A percentile compares a stretch with the other conserved stretches of the same genome.
Conservation (phyloP, 2,113 vertebrate genomes). For the Miniopterus natalensis region DNA sequence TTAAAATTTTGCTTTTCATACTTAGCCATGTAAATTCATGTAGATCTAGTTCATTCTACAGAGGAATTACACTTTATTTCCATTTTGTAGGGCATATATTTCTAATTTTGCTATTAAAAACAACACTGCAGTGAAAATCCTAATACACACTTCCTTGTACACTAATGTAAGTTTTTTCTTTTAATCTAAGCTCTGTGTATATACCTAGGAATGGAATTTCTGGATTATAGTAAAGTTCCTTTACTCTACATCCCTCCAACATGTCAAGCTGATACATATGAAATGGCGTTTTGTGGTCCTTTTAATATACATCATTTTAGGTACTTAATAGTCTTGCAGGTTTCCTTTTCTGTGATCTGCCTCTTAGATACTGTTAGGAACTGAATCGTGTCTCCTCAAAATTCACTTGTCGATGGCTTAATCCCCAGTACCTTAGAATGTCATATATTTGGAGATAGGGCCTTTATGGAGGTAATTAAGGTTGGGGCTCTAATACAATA, state of each 20-base stretch:
- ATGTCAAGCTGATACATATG: background rate
- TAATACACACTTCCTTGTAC: background rate
- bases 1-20: constrained; percentile 22
- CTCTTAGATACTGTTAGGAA: background rate
- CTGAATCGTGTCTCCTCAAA: background rate
- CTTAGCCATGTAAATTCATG: background rate
- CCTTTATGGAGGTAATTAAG: background rate
- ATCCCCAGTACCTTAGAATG: background rate
- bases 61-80: background rate
- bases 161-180: background rate
- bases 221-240: background rate
- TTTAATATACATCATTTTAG: background rate
- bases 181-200: background rate
- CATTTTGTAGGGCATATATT: background rate
- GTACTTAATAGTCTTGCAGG: background rate
- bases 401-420: background rate
- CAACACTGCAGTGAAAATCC: background rate
- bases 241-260: background rate
- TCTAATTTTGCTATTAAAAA: constrained; percentile 10
- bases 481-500: background rate
- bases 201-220: background rate
- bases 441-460: background rate
- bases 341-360: constrained; percentile 21
- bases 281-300: background rate
- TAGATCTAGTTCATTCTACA: background rate